Conservation (phyloP, 2,888 invertebrate species). For the Hedya salicella region DNA sequence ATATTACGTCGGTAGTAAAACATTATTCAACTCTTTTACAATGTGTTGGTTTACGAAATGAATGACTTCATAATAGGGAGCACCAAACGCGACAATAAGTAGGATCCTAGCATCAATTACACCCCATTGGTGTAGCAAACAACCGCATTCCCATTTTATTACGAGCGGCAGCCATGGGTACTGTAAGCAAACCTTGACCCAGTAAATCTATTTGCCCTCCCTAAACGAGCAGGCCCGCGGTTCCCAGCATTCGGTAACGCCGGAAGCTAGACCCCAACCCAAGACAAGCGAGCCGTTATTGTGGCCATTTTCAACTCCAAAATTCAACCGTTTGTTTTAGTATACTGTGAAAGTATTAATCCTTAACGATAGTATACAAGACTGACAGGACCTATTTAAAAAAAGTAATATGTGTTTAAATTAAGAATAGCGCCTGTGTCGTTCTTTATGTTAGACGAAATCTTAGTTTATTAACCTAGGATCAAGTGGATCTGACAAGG, state of each 20-base stretch:
- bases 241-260: conserved; percentile 70
- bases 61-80: background rate
- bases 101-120: conserved; percentile 16
- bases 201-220: conserved; percentile 71
- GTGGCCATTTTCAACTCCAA: conserved; percentile 61
- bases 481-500: too few relatives aligned
- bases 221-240: conserved; percentile 64
- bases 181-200: conserved; percentile 73
- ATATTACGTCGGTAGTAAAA: too few relatives aligned
- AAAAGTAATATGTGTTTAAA: too few relatives aligned
- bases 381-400: too few relatives aligned
- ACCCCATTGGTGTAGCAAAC: conserved; percentile 24
- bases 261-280: conserved; percentile 74
- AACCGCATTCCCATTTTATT: conserved; percentile 59
- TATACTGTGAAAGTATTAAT: background rate
- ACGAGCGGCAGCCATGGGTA: conserved; percentile 61
- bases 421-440: too few relatives aligned
- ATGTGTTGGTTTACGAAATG: background rate
- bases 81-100: background rate
- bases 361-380: too few relatives aligned
- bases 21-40: too few relatives aligned
- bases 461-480: too few relatives aligned
- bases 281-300: conserved; percentile 78
- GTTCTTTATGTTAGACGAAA: too few relatives aligned
- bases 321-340: conserved; percentile 48